Base-by-base conservation (phyloP, 1,140 invertebrate genomes). In the Fragariocoptes setiger region DNA sequence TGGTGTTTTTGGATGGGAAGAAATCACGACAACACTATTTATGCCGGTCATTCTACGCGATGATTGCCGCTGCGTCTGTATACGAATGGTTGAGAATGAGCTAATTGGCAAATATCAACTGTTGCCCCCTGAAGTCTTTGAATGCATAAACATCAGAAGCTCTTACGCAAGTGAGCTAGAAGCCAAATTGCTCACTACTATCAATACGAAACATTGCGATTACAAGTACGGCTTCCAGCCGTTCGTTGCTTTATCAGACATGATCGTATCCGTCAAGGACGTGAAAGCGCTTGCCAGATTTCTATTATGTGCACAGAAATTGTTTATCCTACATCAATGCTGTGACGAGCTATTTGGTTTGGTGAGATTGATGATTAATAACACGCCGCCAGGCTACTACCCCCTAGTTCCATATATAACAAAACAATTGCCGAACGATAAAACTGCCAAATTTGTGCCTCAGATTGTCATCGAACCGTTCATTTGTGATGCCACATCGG, bases 121-220 rank as follows among this genome's bases (percentile, higher is more conserved):
- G 37, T 44, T 57, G 18, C 55, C 55, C 18, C 47, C 48, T 21
- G 50, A 52, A 39, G 51, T 57, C 14, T 56, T 56, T 47, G 54
- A 51, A 20, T 83, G 77, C 55, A 80, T 77, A 2, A 77, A 74
- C 54, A 78, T 92, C 40, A 67, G 76, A 43, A 83, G 78, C 61
- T 83, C 83, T 56, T 88, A 77, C 54, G 82, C 88, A 42, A 88
- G 79, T 4, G 74, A 79, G 46, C 68, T 71, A 2, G 83, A 92
- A 61, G 72, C 76, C 37, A 71, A 75, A 45, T 62, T 90, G 14
- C 65, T 90, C 19, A 85, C 82, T 54, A 82, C 90, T 57, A 86
- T 92, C 45, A 94, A 90, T 60, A 61, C 67, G 21, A 74, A 72
- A 56, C 85, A 92, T 53, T 85, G 80, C 63, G 80, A 85, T 42